A percentile compares a stretch with the other conserved stretches of the same genome.
Conservation (phyloP, 2,888 invertebrate species). For the Drosophila glabriapex region DNA sequence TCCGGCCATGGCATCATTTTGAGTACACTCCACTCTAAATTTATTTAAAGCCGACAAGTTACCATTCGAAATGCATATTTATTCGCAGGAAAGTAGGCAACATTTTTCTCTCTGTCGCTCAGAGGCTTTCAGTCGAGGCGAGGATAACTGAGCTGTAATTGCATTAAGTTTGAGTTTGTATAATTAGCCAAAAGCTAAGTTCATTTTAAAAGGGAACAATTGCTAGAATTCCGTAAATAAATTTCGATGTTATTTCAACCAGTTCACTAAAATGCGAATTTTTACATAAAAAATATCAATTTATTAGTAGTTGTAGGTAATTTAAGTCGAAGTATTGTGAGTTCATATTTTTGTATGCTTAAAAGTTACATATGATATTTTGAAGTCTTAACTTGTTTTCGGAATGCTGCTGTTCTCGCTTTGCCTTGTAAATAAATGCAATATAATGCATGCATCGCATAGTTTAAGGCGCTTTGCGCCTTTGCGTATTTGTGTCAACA, state of each 20-base stretch:
- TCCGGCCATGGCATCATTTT: conserved; percentile 24
- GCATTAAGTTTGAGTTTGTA: conserved; percentile 56
- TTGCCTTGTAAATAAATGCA: conserved; percentile 28
- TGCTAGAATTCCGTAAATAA: conserved; percentile 8
- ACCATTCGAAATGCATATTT: conserved; percentile 61
- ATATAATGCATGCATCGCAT: conserved; percentile 15
- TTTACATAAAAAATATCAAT: not conserved
- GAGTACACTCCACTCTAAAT: conserved; percentile 18
- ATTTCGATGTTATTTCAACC: not conserved
- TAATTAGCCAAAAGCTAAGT: conserved; percentile 49
- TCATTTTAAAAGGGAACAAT: not conserved
- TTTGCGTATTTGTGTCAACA: conserved; percentile 43
- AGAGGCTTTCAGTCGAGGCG: conserved; percentile 3
- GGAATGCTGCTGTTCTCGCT: not conserved
- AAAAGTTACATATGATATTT: not conserved
- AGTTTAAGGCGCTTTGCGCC: conserved; percentile 41
- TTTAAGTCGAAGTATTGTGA: not conserved
- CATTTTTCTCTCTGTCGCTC: conserved; percentile 13
- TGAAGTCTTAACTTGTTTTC: not conserved
- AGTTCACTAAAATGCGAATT: not conserved
- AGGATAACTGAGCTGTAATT: conserved; percentile 47
- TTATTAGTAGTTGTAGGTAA: not conserved
- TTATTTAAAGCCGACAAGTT: conserved; percentile 66
- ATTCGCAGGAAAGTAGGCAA: conserved; percentile 42
- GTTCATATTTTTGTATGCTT: not conserved